phyloP scores from a whole-genome alignment of 2,888 invertebrate species.

The Cheilosia scutellata region DNA sequence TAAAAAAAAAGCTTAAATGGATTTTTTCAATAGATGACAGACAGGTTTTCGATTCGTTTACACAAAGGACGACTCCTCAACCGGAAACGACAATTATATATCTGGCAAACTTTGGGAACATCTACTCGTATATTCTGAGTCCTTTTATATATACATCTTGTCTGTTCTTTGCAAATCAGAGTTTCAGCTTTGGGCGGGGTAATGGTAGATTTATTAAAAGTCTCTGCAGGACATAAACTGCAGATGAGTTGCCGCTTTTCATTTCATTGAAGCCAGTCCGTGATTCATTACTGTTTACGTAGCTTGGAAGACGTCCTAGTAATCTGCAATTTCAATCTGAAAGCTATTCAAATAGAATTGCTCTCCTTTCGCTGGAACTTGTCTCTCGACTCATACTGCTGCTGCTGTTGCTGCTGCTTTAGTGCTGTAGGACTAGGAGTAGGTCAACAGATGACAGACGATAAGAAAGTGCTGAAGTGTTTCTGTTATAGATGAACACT shows the following conservation, averaged over 20 bases:
- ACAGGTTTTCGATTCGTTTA: slow-evolving; percentile 68
- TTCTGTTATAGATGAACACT: slow-evolving; percentile 21
- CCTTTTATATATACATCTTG: slow-evolving; percentile 1
- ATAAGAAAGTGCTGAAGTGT: slow-evolving; percentile 66
- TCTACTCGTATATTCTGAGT: neutral
- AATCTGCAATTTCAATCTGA: slow-evolving; percentile 73
- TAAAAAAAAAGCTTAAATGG: slow-evolving; percentile 24
- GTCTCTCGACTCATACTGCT: neutral
- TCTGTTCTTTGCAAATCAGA: neutral
- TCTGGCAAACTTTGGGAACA: slow-evolving; percentile 61
- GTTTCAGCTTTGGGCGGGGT: slow-evolving; percentile 20
- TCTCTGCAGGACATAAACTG: slow-evolving; percentile 61
- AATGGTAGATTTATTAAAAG: slow-evolving; percentile 72
- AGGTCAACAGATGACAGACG: slow-evolving; percentile 69
- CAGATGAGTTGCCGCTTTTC: slow-evolving; percentile 71
- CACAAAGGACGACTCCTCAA: slow-evolving; percentile 61
- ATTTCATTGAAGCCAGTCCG: slow-evolving; percentile 48
- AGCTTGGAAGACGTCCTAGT: slow-evolving; percentile 63
- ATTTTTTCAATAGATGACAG: slow-evolving; percentile 62
- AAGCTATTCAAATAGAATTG: slow-evolving; percentile 70
- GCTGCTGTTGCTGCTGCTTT: slow-evolving; percentile 12
- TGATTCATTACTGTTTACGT: slow-evolving; percentile 73
- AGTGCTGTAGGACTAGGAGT: slow-evolving; percentile 27
- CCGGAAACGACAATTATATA: slow-evolving; percentile 73
- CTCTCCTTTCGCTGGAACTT: neutral